These are phyloP conservation scores for Charina bottae DNA, from an alignment of 2,113 vertebrate species.

Conservation along the genomic window DNA sequence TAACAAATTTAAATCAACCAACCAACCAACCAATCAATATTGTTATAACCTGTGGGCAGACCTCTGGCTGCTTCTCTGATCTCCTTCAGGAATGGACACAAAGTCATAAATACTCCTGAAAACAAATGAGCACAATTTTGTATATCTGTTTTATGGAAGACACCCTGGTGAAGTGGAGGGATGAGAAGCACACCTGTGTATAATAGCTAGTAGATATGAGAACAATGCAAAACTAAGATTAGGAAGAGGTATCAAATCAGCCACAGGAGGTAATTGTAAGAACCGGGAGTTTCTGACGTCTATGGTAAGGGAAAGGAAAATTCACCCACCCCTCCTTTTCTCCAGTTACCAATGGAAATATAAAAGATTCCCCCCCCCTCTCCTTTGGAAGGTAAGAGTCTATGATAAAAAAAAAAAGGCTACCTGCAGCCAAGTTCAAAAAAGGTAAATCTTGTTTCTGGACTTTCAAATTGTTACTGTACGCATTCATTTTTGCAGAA, in stretches of 20 bases:
- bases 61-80: neutral
- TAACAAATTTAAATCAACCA: neutral
- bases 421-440: slow-evolving; percentile 49
- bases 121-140: neutral
- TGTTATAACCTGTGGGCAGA: neutral
- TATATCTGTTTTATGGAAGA: neutral
- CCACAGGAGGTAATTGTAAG: neutral
- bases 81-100: neutral
- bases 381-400: slow-evolving; percentile 31
- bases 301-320: neutral
- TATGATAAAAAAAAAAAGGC: slow-evolving; percentile 32
- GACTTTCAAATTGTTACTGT: slow-evolving; percentile 42
- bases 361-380: slow-evolving; percentile 4
- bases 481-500: slow-evolving; percentile 42
- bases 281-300: neutral
- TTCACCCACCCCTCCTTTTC: neutral
- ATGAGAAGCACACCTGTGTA: neutral
- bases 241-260: neutral
- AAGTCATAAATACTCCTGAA: neutral
- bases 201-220: neutral
- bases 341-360: slow-evolving; percentile 17
- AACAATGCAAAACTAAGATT: neutral
- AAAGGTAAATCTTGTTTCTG: slow-evolving; percentile 56
- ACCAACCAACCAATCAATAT: neutral
- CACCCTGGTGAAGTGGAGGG: neutral